Conservation (phyloP, 2,888 invertebrate genomes). For the Chalcosyrphus nemorum region DNA sequence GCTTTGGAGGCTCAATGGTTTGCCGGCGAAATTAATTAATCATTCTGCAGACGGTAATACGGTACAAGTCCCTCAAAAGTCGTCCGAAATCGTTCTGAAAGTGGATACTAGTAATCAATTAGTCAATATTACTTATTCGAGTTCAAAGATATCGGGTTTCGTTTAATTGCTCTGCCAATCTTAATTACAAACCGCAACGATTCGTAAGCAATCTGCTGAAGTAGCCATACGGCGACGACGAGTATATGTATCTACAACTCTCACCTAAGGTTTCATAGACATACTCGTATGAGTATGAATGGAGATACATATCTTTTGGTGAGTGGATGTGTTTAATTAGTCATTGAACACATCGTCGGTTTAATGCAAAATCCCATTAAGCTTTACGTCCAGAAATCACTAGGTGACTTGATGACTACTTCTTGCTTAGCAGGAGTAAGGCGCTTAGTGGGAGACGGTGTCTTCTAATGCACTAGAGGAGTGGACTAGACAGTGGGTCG, state of each 20-base stretch:
- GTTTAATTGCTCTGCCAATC: not conserved
- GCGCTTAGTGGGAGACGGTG: no score
- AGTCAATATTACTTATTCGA: not conserved
- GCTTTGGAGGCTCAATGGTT: not conserved
- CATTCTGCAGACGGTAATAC: not conserved
- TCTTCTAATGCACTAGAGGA: no score
- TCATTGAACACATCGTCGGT: not conserved
- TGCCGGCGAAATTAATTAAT: not conserved
- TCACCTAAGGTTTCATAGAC: not conserved
- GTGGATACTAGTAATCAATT: not conserved
- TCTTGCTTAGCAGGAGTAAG: no score
- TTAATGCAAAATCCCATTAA: no score
- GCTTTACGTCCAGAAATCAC: no score
- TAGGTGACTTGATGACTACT: no score
- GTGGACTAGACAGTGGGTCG: no score
- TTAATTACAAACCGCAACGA: conserved; percentile 1
- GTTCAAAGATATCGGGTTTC: conserved; percentile 1
- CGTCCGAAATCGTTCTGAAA: not conserved
- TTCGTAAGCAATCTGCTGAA: not conserved
- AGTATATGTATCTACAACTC: no score
- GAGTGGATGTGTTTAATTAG: not conserved
- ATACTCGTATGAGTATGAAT: no score
- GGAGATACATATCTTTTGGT: no score
- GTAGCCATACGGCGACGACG: no score
- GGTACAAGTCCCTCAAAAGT: no score